Evolutionary conservation across 2,113 vertebrate genomes (phyloP), one percentile per base, ranked within the genome.

Genomic region (Nicator chloris): DNA sequence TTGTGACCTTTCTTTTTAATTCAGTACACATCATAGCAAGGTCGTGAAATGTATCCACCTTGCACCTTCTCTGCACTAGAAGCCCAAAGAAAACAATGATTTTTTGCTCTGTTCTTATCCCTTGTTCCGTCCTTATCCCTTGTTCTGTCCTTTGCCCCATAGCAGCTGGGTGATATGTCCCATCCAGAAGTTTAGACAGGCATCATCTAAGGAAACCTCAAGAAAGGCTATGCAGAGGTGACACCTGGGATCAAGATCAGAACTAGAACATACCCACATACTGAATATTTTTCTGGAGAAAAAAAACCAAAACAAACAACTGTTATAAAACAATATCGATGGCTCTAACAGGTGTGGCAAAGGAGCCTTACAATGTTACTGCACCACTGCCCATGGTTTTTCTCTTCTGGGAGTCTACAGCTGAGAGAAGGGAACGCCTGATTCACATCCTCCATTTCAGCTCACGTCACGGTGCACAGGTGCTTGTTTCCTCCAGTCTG

Each of bases 351-450:
- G 37, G 11, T 42, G 20, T 24, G 13, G 10, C 28, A 77, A 47
- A 72, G 31, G 28, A 72, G 8, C 1, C 80, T 88, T 61, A 23
- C 11, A 50, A 15, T 7, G 6, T 51, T 40, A 51, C 31, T 40
- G 35, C 15, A 20, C 28, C 0, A 0, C 2, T 82, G 44, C 16
- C 23, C 18, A 9, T 1, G 3, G 11, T 35, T 66, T 71, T 82
- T 42, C 18, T 57, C 31, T 56, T 4, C 3, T 27, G 3, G 8
- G 40, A 56, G 3, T 47, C 66, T 65, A 45, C 37, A 40, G 4
- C 11, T 66, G 26, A 22, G 14, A 80, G n/a, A 69, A 45, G 14
- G 12, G 13, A 86, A 35, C 0, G 0, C 2, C 22, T 87, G 53
- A n/a, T 42, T 53, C 37, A 19, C 2, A 11, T 31, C n/a, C 20